Evolutionary conservation across 2,888 invertebrate genomes (phyloP), one percentile per base, ranked within the genome.

Genomic region (Malachius bipustulatus): DNA sequence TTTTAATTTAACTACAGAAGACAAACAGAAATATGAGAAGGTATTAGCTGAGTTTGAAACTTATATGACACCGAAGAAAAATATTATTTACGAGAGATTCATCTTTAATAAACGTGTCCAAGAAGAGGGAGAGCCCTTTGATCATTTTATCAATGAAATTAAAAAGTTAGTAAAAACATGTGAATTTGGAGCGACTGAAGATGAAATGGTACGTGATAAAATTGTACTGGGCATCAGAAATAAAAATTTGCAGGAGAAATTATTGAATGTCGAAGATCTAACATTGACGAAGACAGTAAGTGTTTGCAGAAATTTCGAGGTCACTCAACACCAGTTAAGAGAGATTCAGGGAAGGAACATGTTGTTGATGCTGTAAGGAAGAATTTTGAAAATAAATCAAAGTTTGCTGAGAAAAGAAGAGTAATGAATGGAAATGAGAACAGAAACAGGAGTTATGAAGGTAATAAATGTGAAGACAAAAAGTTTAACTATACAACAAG

Each of bases 41-140:
- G 46, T 50, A 3, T 19, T 47, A 4, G 16, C 39, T 16, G 41
- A 40, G 16, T 49, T 52, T 30, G 43, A 44, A 31, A 31, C 14
- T 4, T 41, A 41, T 31, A 33, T 36, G 34, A 37, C 15, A n/a
- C 43, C 45, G 9, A 39, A 26, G 24, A 39, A 30, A 31, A 44
- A 41, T 32, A 33, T 38, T 9, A 32, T 46, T 4, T 40, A 37
- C 16, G 42, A 44, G 36, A 28, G 40, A n/a, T 40, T 38, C 30
- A 32, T 40, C 19, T 47, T 48, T 16, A 32, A 39, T 19, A 41
- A 35, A 16, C 36, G 45, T 15, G 28, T 29, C 4, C 47, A 48
- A 35, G 27, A 24, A 8, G 39, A 42, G 12, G 39, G 41, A 15
- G 47, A 48, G 38, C 35, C 37, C 14, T 45, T 47, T 33, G 41